Evolutionary conservation across 1,140 invertebrate species (phyloP), one percentile per base, ranked within the genome.

Genomic region (Dysdera silvatica): DNA sequence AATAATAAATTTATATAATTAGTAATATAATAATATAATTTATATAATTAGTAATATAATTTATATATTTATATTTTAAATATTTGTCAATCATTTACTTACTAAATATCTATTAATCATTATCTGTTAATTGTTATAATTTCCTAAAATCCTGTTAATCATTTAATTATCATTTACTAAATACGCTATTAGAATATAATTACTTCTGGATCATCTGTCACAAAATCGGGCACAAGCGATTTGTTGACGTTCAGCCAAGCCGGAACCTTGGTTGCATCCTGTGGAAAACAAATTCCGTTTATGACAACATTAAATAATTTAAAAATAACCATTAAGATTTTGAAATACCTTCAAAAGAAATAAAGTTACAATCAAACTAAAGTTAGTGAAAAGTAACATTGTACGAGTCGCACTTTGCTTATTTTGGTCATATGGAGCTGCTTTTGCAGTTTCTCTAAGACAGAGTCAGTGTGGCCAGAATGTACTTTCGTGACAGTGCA

Each of bases 171-270:
- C n/a, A n/a, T n/a, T n/a, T n/a, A n/a, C n/a, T n/a, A n/a, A n/a
- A n/a, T n/a, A n/a, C n/a, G n/a, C 32, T 54, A 66, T 5, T 56
- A 55, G 41, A 23, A 10, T 10, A 37, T 10, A 37, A 37, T 56
- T 68, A 80, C 81, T 74, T 88, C 87, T 0, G 92, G 91, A 78
- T 92, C 83, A 65, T 77, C 80, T 14, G 86, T 86, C 4, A 95
- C 82, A 76, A 93, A 94, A 79, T 95, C 91, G 0, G 93, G 93
- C 10, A 91, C 78, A 78, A 95, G 82, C 0, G 84, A 80, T 73
- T 87, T 90, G 29, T 85, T 90, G 43, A 87, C 86, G 45, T 82
- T 80, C n/a, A 95, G 74, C 91, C 91, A 95, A 1, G 75, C 67
- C 0, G 92, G 92, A 2, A 89, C 74, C 71, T 81, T 82, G 47